A percentile compares a stretch with the other conserved stretches of the same genome.
These are phyloP conservation scores for Hyposmocoma kahamanoa DNA, from an alignment of 1,140 invertebrate species.

Conservation along the genomic window DNA sequence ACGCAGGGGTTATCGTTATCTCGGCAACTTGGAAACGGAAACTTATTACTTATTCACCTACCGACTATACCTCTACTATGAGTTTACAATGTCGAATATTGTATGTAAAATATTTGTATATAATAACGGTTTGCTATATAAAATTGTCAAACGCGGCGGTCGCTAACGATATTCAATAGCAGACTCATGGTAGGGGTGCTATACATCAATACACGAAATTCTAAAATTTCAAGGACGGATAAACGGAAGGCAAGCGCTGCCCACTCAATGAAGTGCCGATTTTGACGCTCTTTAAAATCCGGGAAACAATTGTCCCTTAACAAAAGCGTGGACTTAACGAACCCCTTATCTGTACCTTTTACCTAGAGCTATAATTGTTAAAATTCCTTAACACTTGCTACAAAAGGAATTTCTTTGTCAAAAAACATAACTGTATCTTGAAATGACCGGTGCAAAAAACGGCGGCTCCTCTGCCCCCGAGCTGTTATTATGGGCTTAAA, in stretches of 20 bases:
- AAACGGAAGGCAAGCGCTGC: no score
- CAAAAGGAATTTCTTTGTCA: conserved; percentile 40
- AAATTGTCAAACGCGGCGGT: no score
- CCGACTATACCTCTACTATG: no score
- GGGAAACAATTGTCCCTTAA: not conserved
- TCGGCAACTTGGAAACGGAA: no score
- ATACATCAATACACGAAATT: not conserved
- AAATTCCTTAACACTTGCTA: conserved; percentile 39
- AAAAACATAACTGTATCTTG: conserved; percentile 49
- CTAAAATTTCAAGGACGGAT: no score
- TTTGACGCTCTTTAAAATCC: conserved; percentile 11
- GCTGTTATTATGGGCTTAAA: conserved; percentile 44
- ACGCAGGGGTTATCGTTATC: conserved; percentile 43
- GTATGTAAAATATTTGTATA: no score
- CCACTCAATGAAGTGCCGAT: conserved; percentile 14
- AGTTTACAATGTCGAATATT: no score
- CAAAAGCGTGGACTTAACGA: no score
- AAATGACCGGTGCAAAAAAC: conserved; percentile 57
- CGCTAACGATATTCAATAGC: conserved; percentile 9
- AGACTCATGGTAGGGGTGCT: not conserved
- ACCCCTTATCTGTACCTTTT: not conserved
- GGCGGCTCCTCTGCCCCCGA: no score
- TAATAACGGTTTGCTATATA: no score
- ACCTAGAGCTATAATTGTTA: conserved; percentile 22
- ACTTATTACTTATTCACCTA: conserved; percentile 21